Base-by-base conservation (phyloP, 1,140 invertebrate genomes). In the Trichonephila clavata region DNA sequence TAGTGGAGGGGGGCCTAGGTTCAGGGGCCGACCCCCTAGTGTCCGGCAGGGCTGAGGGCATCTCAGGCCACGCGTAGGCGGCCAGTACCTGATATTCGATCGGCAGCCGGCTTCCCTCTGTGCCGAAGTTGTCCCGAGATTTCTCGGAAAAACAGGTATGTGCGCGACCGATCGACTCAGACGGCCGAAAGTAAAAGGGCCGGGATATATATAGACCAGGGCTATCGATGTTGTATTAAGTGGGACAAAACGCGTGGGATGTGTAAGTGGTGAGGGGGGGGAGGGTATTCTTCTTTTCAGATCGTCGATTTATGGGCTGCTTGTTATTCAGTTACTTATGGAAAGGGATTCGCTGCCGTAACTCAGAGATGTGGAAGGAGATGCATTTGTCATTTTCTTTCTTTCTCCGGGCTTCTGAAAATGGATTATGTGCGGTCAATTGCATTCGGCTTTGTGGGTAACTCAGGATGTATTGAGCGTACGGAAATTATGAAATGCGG, bases 141-240 rank as follows among this genome's bases (percentile, higher is more conserved):
- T 77, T 71, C 32, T 50, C n/a, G 43, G 39, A 20, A 59, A 84
- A 84, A 84, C 50, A n/a, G 50, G 86, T 63, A 39, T 32, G 61
- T 27, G 86, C 86, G 81, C 81, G 43, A 24, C n/a, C n/a, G 18
- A 50, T n/a, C 77, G 71, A 39, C 71, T 77, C 71, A 77, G 71
- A 77, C 71, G 71, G 27, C 32, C 61, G 86, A 87, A 63, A 21
- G 27, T 8, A n/a, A 21, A n/a, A 84, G 57, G 50, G 32, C 21
- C 10, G 71, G n/a, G 43, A 57, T 87, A 87, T 63, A 87, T 87
- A 65, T 87, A 87, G 86, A 57, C 32, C 81, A 43, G 81, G 86
- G 27, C 61, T 87, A 87, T 87, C 60, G 86, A 87, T 43, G 86
- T 21, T n/a, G 18, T 59, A 59, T 84, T 84, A 84, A 84, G 83